Percentiles rank a stretch among this genome's conserved stretches.
Evolutionary conservation across 2,888 invertebrate genomes (phyloP).

Genomic region (Agriopis marginaria): DNA sequence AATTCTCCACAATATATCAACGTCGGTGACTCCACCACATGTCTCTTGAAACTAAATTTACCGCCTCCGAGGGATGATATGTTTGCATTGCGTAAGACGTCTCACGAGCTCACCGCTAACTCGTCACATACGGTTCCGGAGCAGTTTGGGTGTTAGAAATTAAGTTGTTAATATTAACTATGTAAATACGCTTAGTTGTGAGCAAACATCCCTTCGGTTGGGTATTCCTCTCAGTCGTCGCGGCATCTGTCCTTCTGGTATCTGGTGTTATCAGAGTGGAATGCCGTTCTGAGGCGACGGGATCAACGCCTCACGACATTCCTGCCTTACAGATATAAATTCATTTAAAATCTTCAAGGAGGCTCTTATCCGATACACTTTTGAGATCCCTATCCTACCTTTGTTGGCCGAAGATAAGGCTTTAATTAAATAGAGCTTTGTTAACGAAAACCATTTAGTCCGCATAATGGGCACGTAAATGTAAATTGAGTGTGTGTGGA

Average conservation of each 20-base stretch:
- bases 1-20: slow-evolving; percentile 40
- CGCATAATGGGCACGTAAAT: slow-evolving; percentile 39
- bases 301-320: slow-evolving; percentile 65
- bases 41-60: slow-evolving; percentile 46
- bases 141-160: slow-evolving; percentile 59
- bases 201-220: slow-evolving; percentile 62
- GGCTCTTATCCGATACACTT: slow-evolving; percentile 47
- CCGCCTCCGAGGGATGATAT: slow-evolving; percentile 43
- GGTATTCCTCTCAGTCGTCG: slow-evolving; percentile 59
- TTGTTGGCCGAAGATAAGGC: slow-evolving; percentile 43
- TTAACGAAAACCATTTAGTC: slow-evolving; percentile 40
- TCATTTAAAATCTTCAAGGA: slow-evolving; percentile 50
- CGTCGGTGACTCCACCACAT: slow-evolving; percentile 33
- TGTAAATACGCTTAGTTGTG: slow-evolving; percentile 65
- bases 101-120: slow-evolving; percentile 48
- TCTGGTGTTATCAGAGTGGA: slow-evolving; percentile 64
- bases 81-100: slow-evolving; percentile 51
- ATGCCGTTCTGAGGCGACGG: slow-evolving; percentile 57
- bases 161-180: slow-evolving; percentile 59
- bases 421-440: slow-evolving; percentile 54
- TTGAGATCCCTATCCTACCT: slow-evolving; percentile 37
- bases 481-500: slow-evolving; percentile 39
- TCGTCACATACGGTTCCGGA: slow-evolving; percentile 54
- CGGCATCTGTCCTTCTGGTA: slow-evolving; percentile 57
- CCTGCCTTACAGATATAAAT: slow-evolving; percentile 56